Conservation (phyloP, 2,113 vertebrate species). For the Heteronetta atricapilla region DNA sequence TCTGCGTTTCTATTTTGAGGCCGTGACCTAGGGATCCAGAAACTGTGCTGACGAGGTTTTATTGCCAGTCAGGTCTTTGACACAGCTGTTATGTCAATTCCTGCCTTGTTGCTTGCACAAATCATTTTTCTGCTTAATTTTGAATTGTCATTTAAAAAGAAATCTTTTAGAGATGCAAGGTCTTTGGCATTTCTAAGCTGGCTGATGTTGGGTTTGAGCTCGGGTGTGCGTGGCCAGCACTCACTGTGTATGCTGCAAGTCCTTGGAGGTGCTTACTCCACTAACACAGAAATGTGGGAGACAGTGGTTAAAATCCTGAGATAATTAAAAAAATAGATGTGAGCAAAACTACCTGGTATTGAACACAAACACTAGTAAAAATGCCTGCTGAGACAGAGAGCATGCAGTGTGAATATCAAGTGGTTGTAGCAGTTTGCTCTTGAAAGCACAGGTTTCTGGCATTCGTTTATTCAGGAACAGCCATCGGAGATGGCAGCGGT, state of each 20-base stretch:
- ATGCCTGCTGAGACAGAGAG: neutral
- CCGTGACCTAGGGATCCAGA: accelerated
- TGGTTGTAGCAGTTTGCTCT: neutral
- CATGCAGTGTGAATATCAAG: neutral
- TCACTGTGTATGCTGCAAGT: neutral
- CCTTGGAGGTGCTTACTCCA: neutral
- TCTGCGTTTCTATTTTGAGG: slow-evolving; percentile 2
- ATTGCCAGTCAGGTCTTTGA: neutral
- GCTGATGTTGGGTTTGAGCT: neutral
- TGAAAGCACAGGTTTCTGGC: neutral
- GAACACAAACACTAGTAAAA: neutral
- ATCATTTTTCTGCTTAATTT: neutral
- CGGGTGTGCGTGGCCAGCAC: neutral
- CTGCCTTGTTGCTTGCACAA: neutral
- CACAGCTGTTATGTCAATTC: neutral
- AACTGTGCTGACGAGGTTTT: accelerated
- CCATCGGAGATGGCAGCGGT: neutral
- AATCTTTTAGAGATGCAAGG: neutral
- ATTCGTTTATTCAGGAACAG: neutral
- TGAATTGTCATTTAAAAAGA: neutral
- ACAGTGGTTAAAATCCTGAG: neutral
- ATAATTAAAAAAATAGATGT: neutral
- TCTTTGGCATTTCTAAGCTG: neutral
- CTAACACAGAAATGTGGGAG: neutral
- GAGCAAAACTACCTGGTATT: neutral